Evolutionary conservation across 2,797 vertebrate species (phyloP).

Genomic region (Coreius guichenoti): DNA sequence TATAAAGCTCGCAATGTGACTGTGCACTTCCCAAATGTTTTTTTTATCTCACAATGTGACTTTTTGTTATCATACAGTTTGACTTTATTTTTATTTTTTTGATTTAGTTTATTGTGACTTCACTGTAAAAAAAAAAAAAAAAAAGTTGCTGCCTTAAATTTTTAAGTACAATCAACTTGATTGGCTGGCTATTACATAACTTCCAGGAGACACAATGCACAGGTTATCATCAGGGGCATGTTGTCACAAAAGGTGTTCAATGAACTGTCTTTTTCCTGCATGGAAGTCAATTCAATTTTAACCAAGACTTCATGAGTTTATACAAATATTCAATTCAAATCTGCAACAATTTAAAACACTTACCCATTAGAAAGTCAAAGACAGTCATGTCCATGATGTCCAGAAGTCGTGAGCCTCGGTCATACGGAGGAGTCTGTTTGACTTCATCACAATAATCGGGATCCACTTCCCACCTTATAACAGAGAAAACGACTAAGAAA

Average conservation of each 20-base stretch:
- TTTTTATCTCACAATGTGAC: no score
- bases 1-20: neutral
- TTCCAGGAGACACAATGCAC: neutral
- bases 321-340: neutral
- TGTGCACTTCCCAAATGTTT: neutral
- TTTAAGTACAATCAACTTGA: no score
- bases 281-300: neutral
- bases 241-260: neutral
- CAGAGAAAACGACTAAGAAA: constrained; percentile 11
- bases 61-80: neutral
- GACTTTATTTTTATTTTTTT: no score
- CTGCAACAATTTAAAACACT: constrained; percentile 22
- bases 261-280: neutral
- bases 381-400: constrained; percentile 99
- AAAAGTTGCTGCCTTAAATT: no score
- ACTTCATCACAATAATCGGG: constrained; percentile 96
- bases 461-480: constrained; percentile 92
- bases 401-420: constrained; percentile 88
- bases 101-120: no score
- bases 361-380: constrained; percentile 99
- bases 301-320: neutral
- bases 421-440: constrained; percentile 94
- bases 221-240: neutral
- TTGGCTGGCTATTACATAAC: neutral
- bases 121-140: no score